These are phyloP conservation scores for Chironomus tepperi DNA, from an alignment of 1,140 invertebrate species.

Conservation along the genomic window DNA sequence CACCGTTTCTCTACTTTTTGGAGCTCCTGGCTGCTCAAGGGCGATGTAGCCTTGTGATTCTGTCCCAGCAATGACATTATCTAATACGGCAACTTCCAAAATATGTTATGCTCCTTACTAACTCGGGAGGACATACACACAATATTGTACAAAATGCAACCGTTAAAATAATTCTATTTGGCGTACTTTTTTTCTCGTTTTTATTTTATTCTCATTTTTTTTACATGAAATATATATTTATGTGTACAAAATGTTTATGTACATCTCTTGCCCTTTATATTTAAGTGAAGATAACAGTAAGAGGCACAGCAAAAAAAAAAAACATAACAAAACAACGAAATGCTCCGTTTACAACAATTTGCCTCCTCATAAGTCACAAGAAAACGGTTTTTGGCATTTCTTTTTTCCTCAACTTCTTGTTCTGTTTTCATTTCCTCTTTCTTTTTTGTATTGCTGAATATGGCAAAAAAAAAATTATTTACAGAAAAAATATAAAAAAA, in stretches of 20 bases:
- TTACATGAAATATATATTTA: too few species aligned
- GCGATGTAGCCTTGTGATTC: too few species aligned
- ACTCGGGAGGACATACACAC: too few species aligned
- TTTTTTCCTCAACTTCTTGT: not conserved
- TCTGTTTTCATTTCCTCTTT: not conserved
- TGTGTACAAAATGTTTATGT: too few species aligned
- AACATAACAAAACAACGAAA: not conserved
- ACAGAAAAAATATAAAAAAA: not conserved
- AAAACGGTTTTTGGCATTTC: too few species aligned
- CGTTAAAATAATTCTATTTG: not conserved
- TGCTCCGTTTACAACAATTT: not conserved
- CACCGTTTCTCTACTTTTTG: too few species aligned
- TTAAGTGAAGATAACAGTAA: not conserved
- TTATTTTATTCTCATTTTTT: too few species aligned
- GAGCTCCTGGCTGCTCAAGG: too few species aligned
- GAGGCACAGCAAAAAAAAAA: not conserved
- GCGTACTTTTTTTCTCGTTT: not conserved
- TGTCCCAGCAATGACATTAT: too few species aligned
- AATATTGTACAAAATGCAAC: slow-evolving; percentile 1
- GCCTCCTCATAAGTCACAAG: not conserved
- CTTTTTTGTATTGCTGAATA: not conserved
- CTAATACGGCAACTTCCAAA: too few species aligned
- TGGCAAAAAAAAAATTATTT: not conserved
- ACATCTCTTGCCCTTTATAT: not conserved
- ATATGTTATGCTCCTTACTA: too few species aligned